Conservation (phyloP, 2,797 vertebrate species). For the Phalanger gymnotis region DNA sequence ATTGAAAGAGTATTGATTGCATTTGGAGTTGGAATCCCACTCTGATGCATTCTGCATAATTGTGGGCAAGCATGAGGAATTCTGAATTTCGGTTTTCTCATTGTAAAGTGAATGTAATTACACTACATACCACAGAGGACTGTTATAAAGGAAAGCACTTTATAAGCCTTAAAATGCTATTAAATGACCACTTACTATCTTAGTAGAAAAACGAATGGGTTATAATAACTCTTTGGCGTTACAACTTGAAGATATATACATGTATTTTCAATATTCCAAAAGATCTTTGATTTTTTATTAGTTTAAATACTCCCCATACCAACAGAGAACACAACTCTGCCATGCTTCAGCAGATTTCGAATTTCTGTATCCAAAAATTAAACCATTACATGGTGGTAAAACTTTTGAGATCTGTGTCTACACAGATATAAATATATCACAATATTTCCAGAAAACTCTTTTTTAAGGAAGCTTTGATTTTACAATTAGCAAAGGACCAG, state of each 20-base stretch:
- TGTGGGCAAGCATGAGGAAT: not conserved
- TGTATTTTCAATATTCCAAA: not conserved
- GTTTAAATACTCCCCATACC: not conserved
- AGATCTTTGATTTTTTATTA: not conserved
- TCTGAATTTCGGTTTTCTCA: not conserved
- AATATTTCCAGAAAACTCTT: conserved; percentile 25
- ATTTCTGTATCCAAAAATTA: not conserved
- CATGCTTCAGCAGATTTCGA: not conserved
- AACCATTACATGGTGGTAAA: not conserved
- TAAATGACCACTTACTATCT: not conserved
- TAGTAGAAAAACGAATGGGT: not conserved
- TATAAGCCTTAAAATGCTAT: not conserved
- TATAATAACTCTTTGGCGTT: conserved; percentile 20
- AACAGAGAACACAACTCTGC: not conserved
- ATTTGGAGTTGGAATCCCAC: not conserved
- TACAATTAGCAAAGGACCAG: conserved; percentile 54
- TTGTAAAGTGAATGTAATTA: not conserved
- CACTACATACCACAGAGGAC: not conserved
- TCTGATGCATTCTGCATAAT: not conserved
- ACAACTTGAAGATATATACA: not conserved
- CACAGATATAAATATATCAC: conserved; percentile 28
- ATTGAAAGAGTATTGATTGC: not conserved
- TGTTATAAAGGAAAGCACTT: not conserved
- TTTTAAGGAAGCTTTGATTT: conserved; percentile 31
- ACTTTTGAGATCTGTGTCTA: not conserved